Base-by-base conservation (phyloP, 2,113 vertebrate genomes). In the Blennius ocellaris region DNA sequence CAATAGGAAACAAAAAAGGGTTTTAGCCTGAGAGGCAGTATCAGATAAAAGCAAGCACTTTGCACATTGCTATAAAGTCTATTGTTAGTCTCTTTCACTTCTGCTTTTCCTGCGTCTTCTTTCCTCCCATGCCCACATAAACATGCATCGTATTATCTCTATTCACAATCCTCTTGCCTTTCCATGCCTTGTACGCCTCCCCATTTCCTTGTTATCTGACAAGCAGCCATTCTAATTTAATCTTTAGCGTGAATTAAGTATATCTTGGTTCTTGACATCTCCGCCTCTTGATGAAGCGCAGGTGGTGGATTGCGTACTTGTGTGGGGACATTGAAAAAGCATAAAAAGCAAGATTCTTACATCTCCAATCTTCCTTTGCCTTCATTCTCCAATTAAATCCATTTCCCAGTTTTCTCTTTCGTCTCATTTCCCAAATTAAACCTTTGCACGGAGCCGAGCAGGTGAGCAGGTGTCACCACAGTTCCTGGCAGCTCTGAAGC, bases 131-230 rank as follows among this genome's bases (percentile, higher is more conserved):
- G 59, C 45, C 60, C 44, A 50, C 14, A 65, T 50, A 55, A 70
- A 68, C 17, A 49, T 2, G 3, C 17, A 50, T 80, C 21, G 40
- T 64, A 61, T 36, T 59, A 11, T 65, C 38, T 77, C 48, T 60
- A 16, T 61, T 66, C 55, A 17, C 12, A 45, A 59, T 69, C n/a
- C 15, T 49, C 48, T 69, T 16, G 0, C 41, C 55, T 45, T 17
- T 12, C 47, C 56, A 65, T 82, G 56, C 57, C 57, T 62, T 78
- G 72, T 76, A 68, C 72, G 76, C 30, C 63, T 64, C 51, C 70
- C 61, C 12, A 36, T 48, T 8, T 62, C 47, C 44, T 50, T 36
- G 66, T 87, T 87, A 90, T 91, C 88, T 73, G 61, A 90, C 77
- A 87, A 60, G 58, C 56, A 76, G 85, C 58, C 80, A 86, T 56